Percentiles rank a stretch among this genome's conserved stretches.
These are phyloP conservation scores for Capitella teleta DNA, from an alignment of 1,140 invertebrate species.

Conservation along the genomic window DNA sequence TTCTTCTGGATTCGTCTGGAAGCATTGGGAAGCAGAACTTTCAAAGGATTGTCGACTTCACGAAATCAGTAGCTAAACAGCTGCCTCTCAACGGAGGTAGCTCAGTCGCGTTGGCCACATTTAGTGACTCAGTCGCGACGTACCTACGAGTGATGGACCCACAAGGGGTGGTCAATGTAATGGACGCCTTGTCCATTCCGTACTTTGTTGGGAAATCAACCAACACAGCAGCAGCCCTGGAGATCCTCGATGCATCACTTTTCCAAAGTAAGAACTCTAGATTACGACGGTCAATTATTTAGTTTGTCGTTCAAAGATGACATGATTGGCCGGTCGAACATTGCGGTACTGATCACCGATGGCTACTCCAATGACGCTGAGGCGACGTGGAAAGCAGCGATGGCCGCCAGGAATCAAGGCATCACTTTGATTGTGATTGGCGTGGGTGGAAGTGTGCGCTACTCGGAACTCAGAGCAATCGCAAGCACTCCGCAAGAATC, in stretches of 20 bases:
- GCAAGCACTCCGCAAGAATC: slow-evolving; percentile 1
- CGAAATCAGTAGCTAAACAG: neutral
- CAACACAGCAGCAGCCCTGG: slow-evolving; percentile 5
- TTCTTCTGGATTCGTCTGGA: slow-evolving; percentile 33
- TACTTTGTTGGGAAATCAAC: neutral
- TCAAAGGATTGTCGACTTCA: neutral
- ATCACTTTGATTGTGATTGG: slow-evolving; percentile 10
- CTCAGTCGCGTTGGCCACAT: neutral
- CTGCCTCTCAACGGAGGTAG: neutral
- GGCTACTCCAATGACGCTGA: slow-evolving; percentile 9
- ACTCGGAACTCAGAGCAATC: slow-evolving; percentile 1
- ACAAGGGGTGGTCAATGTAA: neutral
- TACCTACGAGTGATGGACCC: neutral
- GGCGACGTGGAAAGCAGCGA: slow-evolving; percentile 8
- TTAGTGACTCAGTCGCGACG: neutral
- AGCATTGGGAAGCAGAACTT: slow-evolving; percentile 16
- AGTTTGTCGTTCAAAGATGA: too few species aligned
- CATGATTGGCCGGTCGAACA: slow-evolving; percentile 25
- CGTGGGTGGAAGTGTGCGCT: slow-evolving; percentile 2
- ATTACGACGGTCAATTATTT: too few species aligned
- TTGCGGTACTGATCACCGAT: slow-evolving; percentile 30
- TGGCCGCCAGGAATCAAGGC: slow-evolving; percentile 1
- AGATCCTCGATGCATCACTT: too few species aligned
- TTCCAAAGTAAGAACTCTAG: too few species aligned
- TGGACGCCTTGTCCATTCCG: neutral